Evolutionary conservation across 2,113 vertebrate genomes (phyloP), one percentile per base, ranked within the genome.

Genomic region (Trinectes maculatus): DNA sequence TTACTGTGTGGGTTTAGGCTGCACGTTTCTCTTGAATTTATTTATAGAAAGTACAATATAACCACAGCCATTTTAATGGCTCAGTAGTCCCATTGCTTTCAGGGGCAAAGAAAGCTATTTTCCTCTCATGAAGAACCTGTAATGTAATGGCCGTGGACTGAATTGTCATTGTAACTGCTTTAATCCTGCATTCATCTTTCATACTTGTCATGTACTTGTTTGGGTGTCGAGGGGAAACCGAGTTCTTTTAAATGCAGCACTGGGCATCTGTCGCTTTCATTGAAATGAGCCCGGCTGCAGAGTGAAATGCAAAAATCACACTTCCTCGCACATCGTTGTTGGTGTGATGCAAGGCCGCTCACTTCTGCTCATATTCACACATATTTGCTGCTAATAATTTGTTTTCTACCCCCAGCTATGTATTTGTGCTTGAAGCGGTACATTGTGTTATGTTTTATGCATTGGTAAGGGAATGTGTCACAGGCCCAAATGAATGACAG

Each of bases 351-450:
- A 18, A 76, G 46, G 57, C 60, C 31, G 44, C 62, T 67, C 72
- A 46, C 54, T 75, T 71, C 61, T 75, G 71, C 61, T 75, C 60
- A 65, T 8, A 56, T 62, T 81, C 78, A 57, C 67, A 72, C 52
- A n/a, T n/a, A n/a, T n/a, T 72, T 72, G 39, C 39, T 57, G 36
- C 61, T 1, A n/a, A 31, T 34, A 42, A 81, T 57, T 76, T 47
- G 51, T 63, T 66, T 61, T 57, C n/a, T 7, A 34, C 13, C 29
- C 42, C 5, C 13, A 47, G 37, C 36, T n/a, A 10, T 37, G 49
- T 69, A 46, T 46, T n/a, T n/a, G n/a, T n/a, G n/a, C n/a, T n/a
- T n/a, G n/a, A n/a, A n/a, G n/a, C n/a, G n/a, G n/a, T n/a, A n/a
- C n/a, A n/a, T n/a, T n/a, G n/a, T n/a, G n/a, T n/a, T n/a, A n/a